These are phyloP conservation scores for Tetropium fuscum DNA, from an alignment of 2,888 invertebrate genomes.

Conservation along the genomic window DNA sequence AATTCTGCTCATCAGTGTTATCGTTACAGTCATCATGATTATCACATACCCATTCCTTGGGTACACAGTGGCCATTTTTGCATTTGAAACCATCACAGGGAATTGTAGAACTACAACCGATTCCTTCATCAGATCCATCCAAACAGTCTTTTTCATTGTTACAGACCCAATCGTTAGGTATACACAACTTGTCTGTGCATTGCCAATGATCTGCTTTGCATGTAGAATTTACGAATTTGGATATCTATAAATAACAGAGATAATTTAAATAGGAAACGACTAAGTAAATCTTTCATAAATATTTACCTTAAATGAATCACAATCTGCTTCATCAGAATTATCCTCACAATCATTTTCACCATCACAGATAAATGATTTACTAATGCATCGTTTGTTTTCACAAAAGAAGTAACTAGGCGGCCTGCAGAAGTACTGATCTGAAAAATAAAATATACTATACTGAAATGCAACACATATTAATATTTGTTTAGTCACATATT, in stretches of 20 bases:
- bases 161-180: constrained; percentile 61
- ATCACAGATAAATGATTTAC: constrained; percentile 61
- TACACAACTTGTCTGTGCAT: constrained; percentile 57
- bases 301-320: constrained; percentile 48
- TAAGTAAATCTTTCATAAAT: background rate
- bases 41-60: constrained; percentile 70
- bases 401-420: constrained; percentile 60
- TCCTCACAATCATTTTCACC: constrained; percentile 64
- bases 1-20: constrained; percentile 69
- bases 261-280: background rate
- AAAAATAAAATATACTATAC: constrained; percentile 22
- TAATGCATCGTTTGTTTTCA: constrained; percentile 59
- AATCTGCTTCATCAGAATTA: constrained; percentile 63
- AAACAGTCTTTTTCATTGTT: constrained; percentile 62
- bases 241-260: constrained; percentile 26
- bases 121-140: constrained; percentile 63
- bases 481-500: too few relatives aligned
- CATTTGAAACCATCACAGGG: constrained; percentile 75
- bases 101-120: constrained; percentile 63
- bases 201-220: constrained; percentile 59
- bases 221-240: constrained; percentile 38
- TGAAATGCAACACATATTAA: background rate
- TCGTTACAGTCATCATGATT: constrained; percentile 71
- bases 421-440: constrained; percentile 55
- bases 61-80: constrained; percentile 69